Percentiles rank a stretch among this genome's conserved stretches.
phyloP scores from a whole-genome alignment of 2,113 vertebrate genomes.

The Grallaria varia region DNA sequence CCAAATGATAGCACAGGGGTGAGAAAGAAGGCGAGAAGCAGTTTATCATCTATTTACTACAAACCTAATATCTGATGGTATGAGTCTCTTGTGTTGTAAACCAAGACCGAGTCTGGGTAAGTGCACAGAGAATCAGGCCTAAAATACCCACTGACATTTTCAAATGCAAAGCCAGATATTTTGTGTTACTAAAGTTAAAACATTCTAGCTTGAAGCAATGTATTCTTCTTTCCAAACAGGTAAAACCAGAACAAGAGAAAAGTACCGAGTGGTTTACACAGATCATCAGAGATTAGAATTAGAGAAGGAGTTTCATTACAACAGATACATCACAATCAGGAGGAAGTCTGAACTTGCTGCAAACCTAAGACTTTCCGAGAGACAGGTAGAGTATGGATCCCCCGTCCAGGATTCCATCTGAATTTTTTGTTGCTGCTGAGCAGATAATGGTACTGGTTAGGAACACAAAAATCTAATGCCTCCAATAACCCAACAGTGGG shows the following conservation, averaged over 20 bases:
- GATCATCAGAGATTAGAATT: conserved; percentile 95
- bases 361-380: conserved; percentile 92
- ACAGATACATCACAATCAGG: conserved; percentile 95
- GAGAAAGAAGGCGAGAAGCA: not conserved
- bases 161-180: conserved; percentile 18
- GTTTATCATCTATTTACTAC: not conserved
- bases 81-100: not conserved
- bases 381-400: conserved; percentile 85
- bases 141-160: not conserved
- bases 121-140: not conserved
- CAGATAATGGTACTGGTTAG: not conserved
- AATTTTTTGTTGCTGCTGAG: not conserved
- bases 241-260: conserved; percentile 98
- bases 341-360: conserved; percentile 95
- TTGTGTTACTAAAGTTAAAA: conserved; percentile 16
- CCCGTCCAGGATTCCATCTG: not conserved
- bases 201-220: conserved; percentile 50
- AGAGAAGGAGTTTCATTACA: conserved; percentile 98
- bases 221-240: conserved; percentile 77
- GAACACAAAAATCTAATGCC: not conserved
- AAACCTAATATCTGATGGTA: not conserved
- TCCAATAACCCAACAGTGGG: not conserved
- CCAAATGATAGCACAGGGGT: not conserved
- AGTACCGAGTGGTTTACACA: conserved; percentile 96
- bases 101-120: not conserved